Evolutionary conservation across 1,140 invertebrate genomes (phyloP).

Genomic region (Listronotus bonariensis): DNA sequence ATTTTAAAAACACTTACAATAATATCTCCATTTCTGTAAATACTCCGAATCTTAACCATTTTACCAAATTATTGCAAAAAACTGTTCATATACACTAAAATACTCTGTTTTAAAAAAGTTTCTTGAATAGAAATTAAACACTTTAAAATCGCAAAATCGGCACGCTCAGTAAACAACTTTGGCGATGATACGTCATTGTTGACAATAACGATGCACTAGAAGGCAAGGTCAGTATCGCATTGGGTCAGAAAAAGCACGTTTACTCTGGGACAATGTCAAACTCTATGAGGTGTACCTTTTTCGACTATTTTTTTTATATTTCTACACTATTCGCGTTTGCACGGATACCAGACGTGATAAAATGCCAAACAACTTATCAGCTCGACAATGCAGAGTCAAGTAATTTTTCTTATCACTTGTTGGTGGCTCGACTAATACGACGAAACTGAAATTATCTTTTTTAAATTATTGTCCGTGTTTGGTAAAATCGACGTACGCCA

Average conservation of each 20-base stretch:
- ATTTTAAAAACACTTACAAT: slow-evolving; percentile 24
- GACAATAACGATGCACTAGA: slow-evolving; percentile 1
- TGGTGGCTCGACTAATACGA: slow-evolving; percentile 32
- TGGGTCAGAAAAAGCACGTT: slow-evolving; percentile 2
- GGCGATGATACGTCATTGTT: slow-evolving; percentile 17
- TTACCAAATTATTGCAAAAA: not conserved
- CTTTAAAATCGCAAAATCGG: not conserved
- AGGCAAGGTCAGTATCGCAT: slow-evolving; percentile 1
- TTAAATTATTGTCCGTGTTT: slow-evolving; percentile 30
- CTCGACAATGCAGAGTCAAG: slow-evolving; percentile 24
- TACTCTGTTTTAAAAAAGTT: too few species aligned
- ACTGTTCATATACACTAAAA: not conserved
- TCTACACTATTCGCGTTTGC: not conserved
- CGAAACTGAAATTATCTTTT: slow-evolving; percentile 36
- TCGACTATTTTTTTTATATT: not conserved
- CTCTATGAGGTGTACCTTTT: not conserved
- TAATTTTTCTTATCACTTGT: slow-evolving; percentile 34
- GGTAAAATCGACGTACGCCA: slow-evolving; percentile 12
- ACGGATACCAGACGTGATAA: slow-evolving; percentile 22
- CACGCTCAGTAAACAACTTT: not conserved
- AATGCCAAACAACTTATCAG: slow-evolving; percentile 33
- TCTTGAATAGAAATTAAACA: not conserved
- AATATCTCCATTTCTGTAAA: slow-evolving; percentile 35
- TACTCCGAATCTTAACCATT: slow-evolving; percentile 19
- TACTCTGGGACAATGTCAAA: too few species aligned